phyloP scores from a whole-genome alignment of 2,113 vertebrate genomes.

The Microtus montanus region DNA sequence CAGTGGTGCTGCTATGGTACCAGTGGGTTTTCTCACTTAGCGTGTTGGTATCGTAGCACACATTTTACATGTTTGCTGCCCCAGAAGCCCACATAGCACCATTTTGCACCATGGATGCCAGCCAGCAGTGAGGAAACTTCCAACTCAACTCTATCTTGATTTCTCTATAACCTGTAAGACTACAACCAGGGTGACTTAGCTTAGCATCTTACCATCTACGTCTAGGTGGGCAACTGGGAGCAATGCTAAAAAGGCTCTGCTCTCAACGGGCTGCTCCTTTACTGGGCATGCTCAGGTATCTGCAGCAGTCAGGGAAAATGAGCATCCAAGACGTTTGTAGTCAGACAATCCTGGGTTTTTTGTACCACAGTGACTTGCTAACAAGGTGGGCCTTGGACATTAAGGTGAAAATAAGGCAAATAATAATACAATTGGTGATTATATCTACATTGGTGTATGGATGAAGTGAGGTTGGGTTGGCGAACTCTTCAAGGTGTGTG shows the following conservation, averaged over 20 bases:
- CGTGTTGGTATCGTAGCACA: too few species aligned
- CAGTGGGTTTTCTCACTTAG: not conserved
- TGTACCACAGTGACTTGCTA: not conserved
- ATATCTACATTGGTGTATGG: fast-evolving
- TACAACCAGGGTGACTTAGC: not conserved
- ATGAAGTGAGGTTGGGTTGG: not conserved
- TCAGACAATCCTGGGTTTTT: not conserved
- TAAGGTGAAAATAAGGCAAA: not conserved
- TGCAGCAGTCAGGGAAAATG: not conserved
- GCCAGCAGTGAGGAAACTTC: not conserved
- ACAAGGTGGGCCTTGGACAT: too few species aligned
- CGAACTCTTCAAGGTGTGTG: not conserved
- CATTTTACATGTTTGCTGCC: not conserved
- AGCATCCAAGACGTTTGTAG: not conserved
- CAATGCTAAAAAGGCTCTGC: not conserved
- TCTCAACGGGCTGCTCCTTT: not conserved
- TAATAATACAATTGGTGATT: not conserved
- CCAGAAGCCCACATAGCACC: not conserved
- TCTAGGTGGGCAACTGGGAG: not conserved
- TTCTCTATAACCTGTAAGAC: not conserved
- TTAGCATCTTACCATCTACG: not conserved
- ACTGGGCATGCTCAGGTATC: fast-evolving
- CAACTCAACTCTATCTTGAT: not conserved
- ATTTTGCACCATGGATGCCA: not conserved
- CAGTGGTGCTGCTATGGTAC: not conserved